Evolutionary conservation across 2,797 vertebrate genomes (phyloP).

Genomic region (Epinephelus awoara): DNA sequence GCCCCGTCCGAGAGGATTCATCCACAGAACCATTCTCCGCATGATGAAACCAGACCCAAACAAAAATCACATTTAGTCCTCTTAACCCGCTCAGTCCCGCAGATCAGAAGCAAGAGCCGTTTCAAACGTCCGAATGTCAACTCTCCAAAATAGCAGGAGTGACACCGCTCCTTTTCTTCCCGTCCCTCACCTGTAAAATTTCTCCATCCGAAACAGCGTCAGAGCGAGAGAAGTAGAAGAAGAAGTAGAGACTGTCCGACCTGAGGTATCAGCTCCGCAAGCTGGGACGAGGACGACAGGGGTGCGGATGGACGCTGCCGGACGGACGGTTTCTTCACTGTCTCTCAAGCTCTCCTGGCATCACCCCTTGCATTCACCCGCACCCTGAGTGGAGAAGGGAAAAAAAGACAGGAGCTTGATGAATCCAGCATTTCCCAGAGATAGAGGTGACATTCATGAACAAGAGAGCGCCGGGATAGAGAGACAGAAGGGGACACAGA

Average conservation of each 20-base stretch:
- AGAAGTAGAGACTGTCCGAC: constrained; percentile 62
- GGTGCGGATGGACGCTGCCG: constrained; percentile 47
- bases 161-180: constrained; percentile 38
- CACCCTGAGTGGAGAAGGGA: constrained; percentile 70
- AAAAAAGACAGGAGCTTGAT: constrained; percentile 66
- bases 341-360: constrained; percentile 64
- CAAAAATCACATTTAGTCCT: constrained; percentile 43
- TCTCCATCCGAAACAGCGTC: constrained; percentile 49
- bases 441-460: constrained; percentile 88
- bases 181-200: constrained; percentile 60
- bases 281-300: constrained; percentile 57
- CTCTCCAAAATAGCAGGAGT: constrained; percentile 39
- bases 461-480: constrained; percentile 55
- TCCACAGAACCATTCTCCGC: constrained; percentile 5
- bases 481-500: constrained; percentile 61
- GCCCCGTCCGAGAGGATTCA: constrained; percentile 30
- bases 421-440: constrained; percentile 79
- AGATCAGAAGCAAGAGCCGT: constrained; percentile 17
- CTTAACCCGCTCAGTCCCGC: constrained; percentile 29
- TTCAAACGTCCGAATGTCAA: constrained; percentile 39
- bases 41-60: constrained; percentile 21
- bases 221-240: constrained; percentile 50
- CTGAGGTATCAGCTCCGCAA: constrained; percentile 73
- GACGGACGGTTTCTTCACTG: constrained; percentile 39
- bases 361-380: constrained; percentile 66